A percentile compares a stretch with the other conserved stretches of the same genome.
These are phyloP conservation scores for Cylloceria caligata DNA, from an alignment of 2,888 invertebrate species.

Conservation along the genomic window DNA sequence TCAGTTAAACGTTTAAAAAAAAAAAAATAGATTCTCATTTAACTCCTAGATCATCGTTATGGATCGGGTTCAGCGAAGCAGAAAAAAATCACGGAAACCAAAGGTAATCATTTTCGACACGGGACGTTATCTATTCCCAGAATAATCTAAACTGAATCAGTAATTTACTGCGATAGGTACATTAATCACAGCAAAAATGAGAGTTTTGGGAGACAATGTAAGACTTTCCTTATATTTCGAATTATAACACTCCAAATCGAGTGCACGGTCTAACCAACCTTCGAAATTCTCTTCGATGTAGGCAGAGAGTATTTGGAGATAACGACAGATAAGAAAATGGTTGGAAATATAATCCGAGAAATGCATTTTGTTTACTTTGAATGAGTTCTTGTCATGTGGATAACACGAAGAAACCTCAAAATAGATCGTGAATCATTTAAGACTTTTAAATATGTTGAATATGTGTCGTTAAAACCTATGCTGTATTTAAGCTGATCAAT, in stretches of 20 bases:
- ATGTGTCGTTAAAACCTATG: too few species aligned
- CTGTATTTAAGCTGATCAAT: too few species aligned
- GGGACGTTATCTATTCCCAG: too few species aligned
- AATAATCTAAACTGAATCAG: too few species aligned
- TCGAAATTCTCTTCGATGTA: not conserved
- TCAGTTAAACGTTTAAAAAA: not conserved
- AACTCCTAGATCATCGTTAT: constrained; percentile 54
- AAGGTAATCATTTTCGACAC: constrained; percentile 67
- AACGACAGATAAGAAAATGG: constrained; percentile 13
- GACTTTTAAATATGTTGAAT: too few species aligned
- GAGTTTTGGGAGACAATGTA: not conserved
- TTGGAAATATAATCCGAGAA: not conserved
- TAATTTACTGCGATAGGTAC: too few species aligned
- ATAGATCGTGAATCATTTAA: too few species aligned
- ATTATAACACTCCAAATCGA: not conserved
- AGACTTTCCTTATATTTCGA: not conserved
- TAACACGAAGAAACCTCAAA: not conserved
- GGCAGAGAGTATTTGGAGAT: not conserved
- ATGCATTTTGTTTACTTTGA: not conserved
- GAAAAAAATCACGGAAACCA: constrained; percentile 65
- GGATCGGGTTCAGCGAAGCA: constrained; percentile 70
- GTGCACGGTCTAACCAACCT: not conserved
- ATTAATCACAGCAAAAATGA: not conserved
- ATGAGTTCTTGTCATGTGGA: not conserved
- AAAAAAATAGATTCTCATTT: not conserved